Conservation (phyloP, 2,797 vertebrate species). For the Coccyzus lansbergi region DNA sequence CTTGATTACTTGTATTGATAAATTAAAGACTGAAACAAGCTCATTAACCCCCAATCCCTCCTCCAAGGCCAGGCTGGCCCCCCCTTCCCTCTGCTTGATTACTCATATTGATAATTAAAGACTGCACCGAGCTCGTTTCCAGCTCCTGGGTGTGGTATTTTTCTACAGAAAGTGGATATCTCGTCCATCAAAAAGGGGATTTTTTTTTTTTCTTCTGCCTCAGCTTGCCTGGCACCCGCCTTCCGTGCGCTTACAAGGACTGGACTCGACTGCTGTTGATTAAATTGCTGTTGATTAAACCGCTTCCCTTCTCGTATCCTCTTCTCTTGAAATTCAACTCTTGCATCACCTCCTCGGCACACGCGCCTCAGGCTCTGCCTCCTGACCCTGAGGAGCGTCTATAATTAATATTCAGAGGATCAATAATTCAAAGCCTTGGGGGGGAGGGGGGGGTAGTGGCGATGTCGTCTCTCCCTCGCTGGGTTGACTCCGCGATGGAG, state of each 20-base stretch:
- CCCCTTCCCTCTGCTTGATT: neutral
- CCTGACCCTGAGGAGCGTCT: neutral
- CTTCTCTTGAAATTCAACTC: neutral
- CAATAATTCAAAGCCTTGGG: conserved; percentile 1
- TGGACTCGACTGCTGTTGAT: neutral
- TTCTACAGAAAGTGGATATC: fast-evolving
- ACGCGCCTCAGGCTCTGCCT: neutral
- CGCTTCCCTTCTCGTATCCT: neutral
- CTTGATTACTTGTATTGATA: too few relatives aligned
- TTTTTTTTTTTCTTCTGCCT: too few relatives aligned
- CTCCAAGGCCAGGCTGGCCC: fast-evolving
- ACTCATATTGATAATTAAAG: neutral
- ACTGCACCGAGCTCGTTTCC: neutral
- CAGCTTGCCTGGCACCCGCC: fast-evolving
- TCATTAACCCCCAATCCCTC: neutral
- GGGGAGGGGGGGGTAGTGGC: neutral
- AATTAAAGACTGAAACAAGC: too few relatives aligned
- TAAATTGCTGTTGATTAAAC: neutral
- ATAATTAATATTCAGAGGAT: neutral
- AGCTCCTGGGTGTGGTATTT: neutral
- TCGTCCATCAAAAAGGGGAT: neutral
- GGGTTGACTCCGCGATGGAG: fast-evolving
- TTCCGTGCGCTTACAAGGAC: neutral
- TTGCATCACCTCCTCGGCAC: fast-evolving
- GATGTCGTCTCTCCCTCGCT: fast-evolving